Evolutionary conservation across 2,113 vertebrate species (phyloP).

Genomic region (Ceyx cyanopectus): DNA sequence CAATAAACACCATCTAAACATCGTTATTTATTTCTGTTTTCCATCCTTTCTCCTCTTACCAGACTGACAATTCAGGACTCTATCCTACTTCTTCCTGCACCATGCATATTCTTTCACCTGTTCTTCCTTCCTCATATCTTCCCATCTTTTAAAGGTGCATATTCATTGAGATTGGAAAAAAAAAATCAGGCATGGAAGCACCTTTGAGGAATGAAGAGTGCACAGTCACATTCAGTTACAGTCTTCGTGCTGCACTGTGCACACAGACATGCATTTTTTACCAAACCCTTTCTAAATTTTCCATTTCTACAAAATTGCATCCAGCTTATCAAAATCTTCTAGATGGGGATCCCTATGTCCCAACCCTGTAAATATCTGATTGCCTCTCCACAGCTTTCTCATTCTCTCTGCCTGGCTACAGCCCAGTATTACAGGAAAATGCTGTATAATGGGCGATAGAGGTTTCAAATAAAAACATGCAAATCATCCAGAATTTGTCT

Average conservation of each 20-base stretch:
- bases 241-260: neutral
- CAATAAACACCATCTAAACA: neutral
- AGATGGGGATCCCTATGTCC: slow-evolving; percentile 19
- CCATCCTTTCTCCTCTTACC: neutral
- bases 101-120: neutral
- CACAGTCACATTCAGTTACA: neutral
- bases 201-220: neutral
- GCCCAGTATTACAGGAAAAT: slow-evolving; percentile 25
- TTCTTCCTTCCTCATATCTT: neutral
- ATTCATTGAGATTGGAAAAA: neutral
- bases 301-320: neutral
- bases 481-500: slow-evolving; percentile 63
- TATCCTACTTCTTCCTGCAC: neutral
- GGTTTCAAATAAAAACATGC: slow-evolving; percentile 67
- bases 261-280: neutral
- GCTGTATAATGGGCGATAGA: slow-evolving; percentile 34
- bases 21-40: neutral
- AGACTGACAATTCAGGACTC: neutral
- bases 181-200: neutral
- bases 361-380: slow-evolving; percentile 30
- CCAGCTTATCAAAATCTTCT: neutral
- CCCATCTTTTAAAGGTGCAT: neutral
- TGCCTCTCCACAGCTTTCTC: slow-evolving; percentile 40
- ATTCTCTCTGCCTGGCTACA: slow-evolving; percentile 54
- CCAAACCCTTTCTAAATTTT: neutral